phyloP scores from a whole-genome alignment of 2,113 vertebrate species.

The Esox niger region DNA sequence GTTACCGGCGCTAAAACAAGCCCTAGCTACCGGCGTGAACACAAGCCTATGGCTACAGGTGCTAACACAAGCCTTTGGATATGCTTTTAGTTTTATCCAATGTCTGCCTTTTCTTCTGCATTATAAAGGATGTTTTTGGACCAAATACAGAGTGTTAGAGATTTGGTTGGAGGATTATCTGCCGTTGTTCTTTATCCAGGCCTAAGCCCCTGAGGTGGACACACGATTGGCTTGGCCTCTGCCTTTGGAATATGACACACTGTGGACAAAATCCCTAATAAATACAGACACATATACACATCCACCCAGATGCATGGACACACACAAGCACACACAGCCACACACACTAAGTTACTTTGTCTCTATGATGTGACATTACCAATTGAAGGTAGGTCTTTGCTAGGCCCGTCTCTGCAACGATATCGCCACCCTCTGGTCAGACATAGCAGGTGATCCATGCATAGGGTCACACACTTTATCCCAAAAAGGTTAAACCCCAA shows the following conservation, averaged over 20 bases:
- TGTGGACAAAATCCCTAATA: conserved; percentile 12
- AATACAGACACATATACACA: conserved; percentile 24
- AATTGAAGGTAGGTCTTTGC: conserved; percentile 25
- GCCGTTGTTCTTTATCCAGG: conserved; percentile 16
- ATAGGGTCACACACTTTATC: neutral
- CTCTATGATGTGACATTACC: conserved; percentile 36
- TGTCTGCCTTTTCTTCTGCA: neutral
- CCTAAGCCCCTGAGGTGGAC: neutral
- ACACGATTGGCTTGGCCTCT: conserved; percentile 24
- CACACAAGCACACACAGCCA: conserved; percentile 31
- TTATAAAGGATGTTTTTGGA: neutral
- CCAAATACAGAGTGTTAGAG: neutral
- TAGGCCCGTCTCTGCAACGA: conserved; percentile 30
- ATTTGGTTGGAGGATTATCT: conserved; percentile 21
- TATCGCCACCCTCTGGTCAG: conserved; percentile 34
- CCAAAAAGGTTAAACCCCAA: too few relatives aligned
- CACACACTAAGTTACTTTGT: conserved; percentile 32
- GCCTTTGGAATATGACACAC: conserved; percentile 18
- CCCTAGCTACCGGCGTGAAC: too few relatives aligned
- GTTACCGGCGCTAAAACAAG: too few relatives aligned
- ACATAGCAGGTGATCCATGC: neutral
- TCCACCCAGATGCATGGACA: conserved; percentile 16
- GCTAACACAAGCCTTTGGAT: neutral
- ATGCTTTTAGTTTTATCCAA: neutral
- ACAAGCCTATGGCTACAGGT: too few relatives aligned